A percentile compares a stretch with the other conserved stretches of the same genome.
phyloP scores from a whole-genome alignment of 2,888 invertebrate genomes.

The Drosophila bunnanda region DNA sequence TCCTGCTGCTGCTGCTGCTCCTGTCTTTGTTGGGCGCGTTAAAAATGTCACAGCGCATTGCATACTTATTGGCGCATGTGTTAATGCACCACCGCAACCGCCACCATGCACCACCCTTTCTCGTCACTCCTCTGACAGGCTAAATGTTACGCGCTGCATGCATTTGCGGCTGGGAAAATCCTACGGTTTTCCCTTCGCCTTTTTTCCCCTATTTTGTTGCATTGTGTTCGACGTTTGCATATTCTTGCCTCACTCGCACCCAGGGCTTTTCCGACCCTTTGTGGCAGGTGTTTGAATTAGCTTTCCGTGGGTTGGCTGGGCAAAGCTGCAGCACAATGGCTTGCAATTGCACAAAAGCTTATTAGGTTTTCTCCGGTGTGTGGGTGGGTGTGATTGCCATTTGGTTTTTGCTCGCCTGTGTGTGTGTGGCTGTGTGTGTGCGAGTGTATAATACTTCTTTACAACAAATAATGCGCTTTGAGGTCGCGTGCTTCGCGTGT shows the following conservation, averaged over 20 bases:
- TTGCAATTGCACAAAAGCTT: conserved; percentile 78
- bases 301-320: conserved; percentile 62
- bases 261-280: conserved; percentile 60
- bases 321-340: conserved; percentile 51
- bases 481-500: conserved; percentile 60
- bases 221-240: conserved; percentile 60
- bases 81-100: conserved; percentile 66
- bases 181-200: conserved; percentile 42
- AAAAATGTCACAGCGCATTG: conserved; percentile 81
- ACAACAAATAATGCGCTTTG: conserved; percentile 72
- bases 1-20: conserved; percentile 31
- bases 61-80: conserved; percentile 81
- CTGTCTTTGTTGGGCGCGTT: conserved; percentile 71
- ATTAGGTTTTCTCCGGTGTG: conserved; percentile 58
- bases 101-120: neutral
- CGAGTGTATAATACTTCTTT: conserved; percentile 60
- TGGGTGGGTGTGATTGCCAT: conserved; percentile 42
- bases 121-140: conserved; percentile 49
- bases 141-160: conserved; percentile 75
- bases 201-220: conserved; percentile 37
- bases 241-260: conserved; percentile 27
- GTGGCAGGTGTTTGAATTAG: conserved; percentile 77
- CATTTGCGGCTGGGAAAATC: conserved; percentile 73
- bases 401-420: conserved; percentile 23
- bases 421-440: conserved; percentile 11